Evolutionary conservation across 2,797 vertebrate species (phyloP).

Genomic region (Pygocentrus nattereri): DNA sequence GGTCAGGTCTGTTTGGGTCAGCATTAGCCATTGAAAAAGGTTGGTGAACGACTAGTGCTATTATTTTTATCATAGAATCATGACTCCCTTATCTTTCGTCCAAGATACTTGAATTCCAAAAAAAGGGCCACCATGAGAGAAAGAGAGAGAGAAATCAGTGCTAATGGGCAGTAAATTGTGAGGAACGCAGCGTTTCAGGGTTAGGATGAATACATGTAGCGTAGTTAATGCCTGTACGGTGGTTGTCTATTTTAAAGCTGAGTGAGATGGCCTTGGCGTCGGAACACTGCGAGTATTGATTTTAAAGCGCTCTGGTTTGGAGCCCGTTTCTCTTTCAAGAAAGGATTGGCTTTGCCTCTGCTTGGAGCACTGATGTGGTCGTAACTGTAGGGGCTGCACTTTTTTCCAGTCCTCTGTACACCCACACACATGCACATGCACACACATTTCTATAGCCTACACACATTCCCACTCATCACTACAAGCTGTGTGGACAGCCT

Average conservation of each 20-base stretch:
- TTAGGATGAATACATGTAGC: background rate
- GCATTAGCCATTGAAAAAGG: too few relatives aligned
- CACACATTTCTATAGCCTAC: slow-evolving; percentile 50
- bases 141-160: background rate
- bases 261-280: slow-evolving; percentile 4
- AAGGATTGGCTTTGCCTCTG: slow-evolving; percentile 18
- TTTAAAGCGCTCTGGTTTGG: slow-evolving; percentile 29
- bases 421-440: slow-evolving; percentile 49
- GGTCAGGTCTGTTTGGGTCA: too few relatives aligned
- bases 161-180: background rate
- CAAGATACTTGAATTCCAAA: background rate
- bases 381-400: slow-evolving; percentile 36
- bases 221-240: background rate
- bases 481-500: slow-evolving; percentile 23
- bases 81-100: background rate
- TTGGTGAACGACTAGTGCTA: too few relatives aligned
- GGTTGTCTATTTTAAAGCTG: slow-evolving; percentile 16
- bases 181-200: background rate
- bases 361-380: slow-evolving; percentile 44
- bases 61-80: background rate
- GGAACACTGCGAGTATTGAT: slow-evolving; percentile 5
- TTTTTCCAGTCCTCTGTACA: slow-evolving; percentile 43
- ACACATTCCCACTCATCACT: slow-evolving; percentile 45
- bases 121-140: background rate
- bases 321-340: slow-evolving; percentile 15